A percentile compares a stretch with the other conserved stretches of the same genome.
Conservation (phyloP, 2,888 invertebrate species). For the Synanthedon myopaeformis region DNA sequence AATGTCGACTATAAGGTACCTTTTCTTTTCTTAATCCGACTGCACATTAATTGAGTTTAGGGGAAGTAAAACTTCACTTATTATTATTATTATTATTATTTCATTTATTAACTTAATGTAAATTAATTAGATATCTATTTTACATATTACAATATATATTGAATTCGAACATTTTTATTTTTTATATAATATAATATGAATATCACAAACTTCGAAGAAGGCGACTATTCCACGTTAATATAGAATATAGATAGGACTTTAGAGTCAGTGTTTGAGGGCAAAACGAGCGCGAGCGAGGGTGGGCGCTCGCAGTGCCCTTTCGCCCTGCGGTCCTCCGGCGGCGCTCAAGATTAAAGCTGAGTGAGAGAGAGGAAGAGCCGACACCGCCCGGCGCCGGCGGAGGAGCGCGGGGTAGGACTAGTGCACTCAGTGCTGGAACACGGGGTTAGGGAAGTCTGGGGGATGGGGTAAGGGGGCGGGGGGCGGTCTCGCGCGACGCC, state of each 20-base stretch:
- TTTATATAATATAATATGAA: constrained; percentile 38
- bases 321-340: constrained; percentile 65
- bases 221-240: constrained; percentile 60
- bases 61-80: neutral
- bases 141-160: constrained; percentile 53
- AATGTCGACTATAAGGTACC: too few relatives aligned
- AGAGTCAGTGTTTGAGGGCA: constrained; percentile 49
- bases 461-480: constrained; percentile 94
- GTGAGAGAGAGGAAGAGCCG: constrained; percentile 56
- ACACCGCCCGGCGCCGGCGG: constrained; percentile 68
- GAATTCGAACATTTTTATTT: constrained; percentile 54
- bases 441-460: constrained; percentile 94
- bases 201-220: constrained; percentile 68
- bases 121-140: constrained; percentile 50
- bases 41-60: neutral
- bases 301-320: constrained; percentile 53
- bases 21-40: too few relatives aligned
- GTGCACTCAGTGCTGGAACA: constrained; percentile 74
- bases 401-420: constrained; percentile 62
- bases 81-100: constrained; percentile 10
- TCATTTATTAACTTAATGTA: constrained; percentile 30
- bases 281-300: constrained; percentile 54
- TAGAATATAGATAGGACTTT: constrained; percentile 28
- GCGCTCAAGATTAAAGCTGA: constrained; percentile 56
- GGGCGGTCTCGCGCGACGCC: constrained; percentile 86